These are phyloP conservation scores for Drosophila lacteicornis DNA, from an alignment of 1,140 invertebrate species.

Conservation along the genomic window DNA sequence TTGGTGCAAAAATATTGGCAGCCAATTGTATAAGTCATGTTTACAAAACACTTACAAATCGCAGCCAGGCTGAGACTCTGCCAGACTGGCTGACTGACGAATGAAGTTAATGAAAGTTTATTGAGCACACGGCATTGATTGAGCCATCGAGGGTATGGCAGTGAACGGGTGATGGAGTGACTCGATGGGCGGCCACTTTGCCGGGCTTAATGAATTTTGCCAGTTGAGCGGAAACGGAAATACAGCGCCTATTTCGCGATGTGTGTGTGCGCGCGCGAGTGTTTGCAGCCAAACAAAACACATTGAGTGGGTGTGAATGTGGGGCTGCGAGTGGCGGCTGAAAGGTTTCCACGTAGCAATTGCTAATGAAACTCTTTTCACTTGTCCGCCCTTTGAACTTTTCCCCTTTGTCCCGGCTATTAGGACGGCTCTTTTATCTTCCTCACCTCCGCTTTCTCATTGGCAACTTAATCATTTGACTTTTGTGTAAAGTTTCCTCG, in stretches of 20 bases:
- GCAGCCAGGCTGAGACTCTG: conserved; percentile 13
- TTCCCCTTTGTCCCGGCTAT: conserved; percentile 43
- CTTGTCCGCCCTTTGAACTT: conserved; percentile 24
- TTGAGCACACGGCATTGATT: conserved; percentile 67
- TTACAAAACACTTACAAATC: conserved; percentile 78
- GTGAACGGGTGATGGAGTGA: conserved; percentile 39
- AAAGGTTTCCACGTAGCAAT: conserved; percentile 46
- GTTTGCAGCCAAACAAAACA: conserved; percentile 24
- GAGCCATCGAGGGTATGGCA: conserved; percentile 34
- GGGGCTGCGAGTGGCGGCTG: neutral
- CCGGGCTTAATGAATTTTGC: conserved; percentile 74
- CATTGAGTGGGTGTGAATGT: neutral
- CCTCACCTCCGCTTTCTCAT: neutral
- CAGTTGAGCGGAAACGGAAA: conserved; percentile 78
- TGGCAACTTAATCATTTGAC: conserved; percentile 55
- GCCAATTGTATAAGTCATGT: conserved; percentile 66
- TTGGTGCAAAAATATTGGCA: conserved; percentile 65
- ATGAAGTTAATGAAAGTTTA: conserved; percentile 81
- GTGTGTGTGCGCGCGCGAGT: conserved; percentile 37
- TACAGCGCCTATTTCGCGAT: conserved; percentile 58
- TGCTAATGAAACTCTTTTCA: conserved; percentile 72
- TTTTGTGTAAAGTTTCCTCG: conserved; percentile 70
- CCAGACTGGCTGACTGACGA: conserved; percentile 57
- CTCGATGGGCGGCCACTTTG: conserved; percentile 51
- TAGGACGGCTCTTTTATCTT: conserved; percentile 22